Evolutionary conservation across 2,113 vertebrate species (phyloP).

Genomic region (Solenodon paradoxus): DNA sequence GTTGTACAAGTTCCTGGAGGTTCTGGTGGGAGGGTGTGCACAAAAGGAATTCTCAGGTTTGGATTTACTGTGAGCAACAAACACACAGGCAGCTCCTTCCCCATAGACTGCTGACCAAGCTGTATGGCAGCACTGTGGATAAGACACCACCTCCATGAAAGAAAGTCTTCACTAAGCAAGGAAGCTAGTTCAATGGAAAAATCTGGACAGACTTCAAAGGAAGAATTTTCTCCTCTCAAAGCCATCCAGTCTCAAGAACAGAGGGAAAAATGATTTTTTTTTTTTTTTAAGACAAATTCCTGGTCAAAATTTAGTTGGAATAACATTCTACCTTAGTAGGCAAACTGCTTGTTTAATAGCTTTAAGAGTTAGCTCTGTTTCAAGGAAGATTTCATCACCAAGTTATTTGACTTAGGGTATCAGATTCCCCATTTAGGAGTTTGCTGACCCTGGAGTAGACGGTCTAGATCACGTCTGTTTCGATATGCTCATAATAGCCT

Average conservation of each 20-base stretch:
- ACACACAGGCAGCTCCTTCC: not conserved
- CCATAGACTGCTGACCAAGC: not conserved
- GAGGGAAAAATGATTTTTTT: not conserved
- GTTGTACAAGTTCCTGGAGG: not conserved
- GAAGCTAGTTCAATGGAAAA: not conserved
- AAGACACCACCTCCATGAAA: not conserved
- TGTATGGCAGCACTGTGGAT: not conserved
- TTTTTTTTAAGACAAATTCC: not conserved
- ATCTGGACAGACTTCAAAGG: not conserved
- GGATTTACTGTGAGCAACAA: not conserved
- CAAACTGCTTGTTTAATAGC: not conserved
- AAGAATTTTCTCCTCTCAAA: conserved; percentile 1
- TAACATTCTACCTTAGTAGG: not conserved
- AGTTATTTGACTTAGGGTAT: not conserved
- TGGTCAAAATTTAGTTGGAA: not conserved
- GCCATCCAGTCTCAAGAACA: not conserved
- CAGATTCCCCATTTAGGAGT: not conserved
- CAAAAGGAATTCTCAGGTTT: not conserved
- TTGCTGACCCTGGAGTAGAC: not conserved
- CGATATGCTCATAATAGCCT: not conserved
- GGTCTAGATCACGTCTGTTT: not conserved
- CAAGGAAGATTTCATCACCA: not conserved
- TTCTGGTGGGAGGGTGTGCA: not conserved
- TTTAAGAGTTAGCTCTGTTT: not conserved
- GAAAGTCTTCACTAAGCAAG: not conserved